phyloP scores from a whole-genome alignment of 2,113 vertebrate species.

The Pomatostomus ruficeps region DNA sequence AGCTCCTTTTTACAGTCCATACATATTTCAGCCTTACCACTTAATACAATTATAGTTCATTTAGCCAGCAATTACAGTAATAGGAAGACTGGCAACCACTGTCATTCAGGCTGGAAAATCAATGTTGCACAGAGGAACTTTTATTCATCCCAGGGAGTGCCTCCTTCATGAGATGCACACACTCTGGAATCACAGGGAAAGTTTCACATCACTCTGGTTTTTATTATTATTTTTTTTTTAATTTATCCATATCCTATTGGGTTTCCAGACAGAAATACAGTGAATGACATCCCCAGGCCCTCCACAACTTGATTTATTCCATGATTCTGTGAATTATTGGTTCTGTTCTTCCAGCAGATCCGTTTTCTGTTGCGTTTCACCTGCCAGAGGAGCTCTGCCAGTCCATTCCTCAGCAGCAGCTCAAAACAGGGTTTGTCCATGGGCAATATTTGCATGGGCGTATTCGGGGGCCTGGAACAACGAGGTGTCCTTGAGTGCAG shows the following conservation, averaged over 20 bases:
- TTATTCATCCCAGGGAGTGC: constrained; percentile 21
- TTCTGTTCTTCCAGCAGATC: background rate
- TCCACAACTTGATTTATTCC: background rate
- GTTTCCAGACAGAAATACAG: background rate
- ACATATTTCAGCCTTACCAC: constrained; percentile 74
- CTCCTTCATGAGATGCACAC: background rate
- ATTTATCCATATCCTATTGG: background rate
- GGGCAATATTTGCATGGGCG: too few species aligned
- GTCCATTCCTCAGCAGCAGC: background rate
- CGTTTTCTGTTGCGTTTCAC: constrained; percentile 11
- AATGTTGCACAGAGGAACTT: constrained; percentile 42
- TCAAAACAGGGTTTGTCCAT: background rate
- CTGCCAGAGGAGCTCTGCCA: background rate
- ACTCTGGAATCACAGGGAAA: background rate
- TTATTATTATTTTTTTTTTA: background rate
- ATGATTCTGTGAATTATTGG: background rate
- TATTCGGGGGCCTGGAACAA: too few species aligned
- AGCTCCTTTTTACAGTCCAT: constrained; percentile 60
- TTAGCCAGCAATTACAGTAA: constrained; percentile 77
- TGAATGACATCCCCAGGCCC: background rate
- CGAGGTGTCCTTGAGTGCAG: too few species aligned
- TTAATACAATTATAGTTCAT: constrained; percentile 78
- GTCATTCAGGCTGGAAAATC: constrained; percentile 66
- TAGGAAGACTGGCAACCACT: constrained; percentile 72
- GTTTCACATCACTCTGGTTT: background rate